Evolutionary conservation across 2,113 vertebrate species (phyloP), one percentile per base, ranked within the genome.

Genomic region (Pachyramphus minor): DNA sequence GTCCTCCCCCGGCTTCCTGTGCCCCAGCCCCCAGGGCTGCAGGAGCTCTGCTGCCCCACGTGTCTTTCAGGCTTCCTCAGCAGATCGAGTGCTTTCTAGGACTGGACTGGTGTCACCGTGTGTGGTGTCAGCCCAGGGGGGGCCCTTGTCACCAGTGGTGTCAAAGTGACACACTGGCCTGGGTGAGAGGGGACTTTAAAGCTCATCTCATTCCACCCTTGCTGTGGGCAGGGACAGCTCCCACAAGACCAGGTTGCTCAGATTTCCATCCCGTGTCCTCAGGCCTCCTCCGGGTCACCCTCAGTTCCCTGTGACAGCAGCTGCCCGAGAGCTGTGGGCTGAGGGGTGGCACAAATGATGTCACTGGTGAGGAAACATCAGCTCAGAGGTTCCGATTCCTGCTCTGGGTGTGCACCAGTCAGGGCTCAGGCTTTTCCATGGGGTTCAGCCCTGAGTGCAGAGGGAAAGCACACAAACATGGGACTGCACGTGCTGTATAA

Each of bases 391-490:
- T 69, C 76, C 25, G 1, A 2, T 19, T 45, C 30, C 62, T 69
- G 62, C 55, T 66, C 14, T n/a, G 35, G 10, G 59, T 14, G 19
- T 3, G 31, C 55, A 8, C 20, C 59, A 62, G 37, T 27, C 59
- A 4, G 37, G 37, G 20, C 24, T 39, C 21, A 11, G 77, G 50
- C 62, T 28, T 31, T 62, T 33, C 73, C 89, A 8, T 35, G 4
- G 72, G 27, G 14, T 58, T 53, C 55, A 6, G 81, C 39, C 1
- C 12, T 42, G 4, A 1, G 35, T 10, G 50, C 47, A 6, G 9
- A 58, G 47, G 30, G n/a, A 47, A 72, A 52, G 21, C 39, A 42
- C 13, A 0, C 4, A 2, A 9, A 23, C n/a, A 0, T 6, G 14
- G 21, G 37, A 23, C 20, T 17, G 2, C 42, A 1, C 3, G 20